These are phyloP conservation scores for Diphyllodes magnificus DNA, from an alignment of 2,113 vertebrate genomes.

Conservation along the genomic window DNA sequence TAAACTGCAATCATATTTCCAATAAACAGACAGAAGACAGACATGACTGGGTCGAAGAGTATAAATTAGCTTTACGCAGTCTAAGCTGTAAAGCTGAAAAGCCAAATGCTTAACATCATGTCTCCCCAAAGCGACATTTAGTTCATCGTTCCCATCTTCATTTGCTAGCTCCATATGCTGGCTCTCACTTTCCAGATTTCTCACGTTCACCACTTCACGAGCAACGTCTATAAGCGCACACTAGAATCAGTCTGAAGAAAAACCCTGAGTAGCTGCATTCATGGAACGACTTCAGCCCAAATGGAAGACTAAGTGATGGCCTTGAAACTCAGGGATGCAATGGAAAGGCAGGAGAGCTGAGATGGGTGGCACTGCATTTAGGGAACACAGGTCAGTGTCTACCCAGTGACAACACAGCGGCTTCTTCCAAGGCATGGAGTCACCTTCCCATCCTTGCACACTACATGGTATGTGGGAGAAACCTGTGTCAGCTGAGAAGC, in stretches of 20 bases:
- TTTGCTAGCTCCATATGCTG: conserved; percentile 15
- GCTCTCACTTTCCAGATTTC: neutral
- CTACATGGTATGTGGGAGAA: rapidly evolving
- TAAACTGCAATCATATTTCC: neutral
- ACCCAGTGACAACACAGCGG: rapidly evolving
- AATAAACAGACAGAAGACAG: neutral
- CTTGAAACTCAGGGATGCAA: neutral
- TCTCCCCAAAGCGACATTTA: neutral
- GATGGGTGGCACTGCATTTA: neutral
- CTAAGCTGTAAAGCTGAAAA: conserved; percentile 20
- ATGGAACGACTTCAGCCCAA: neutral
- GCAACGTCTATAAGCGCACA: neutral
- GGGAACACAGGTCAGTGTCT: neutral
- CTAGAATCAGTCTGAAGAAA: neutral
- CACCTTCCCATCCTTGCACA: neutral
- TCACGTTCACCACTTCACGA: neutral
- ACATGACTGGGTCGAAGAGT: neutral
- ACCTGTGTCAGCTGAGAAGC: neutral
- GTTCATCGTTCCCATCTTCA: neutral
- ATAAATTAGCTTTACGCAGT: neutral
- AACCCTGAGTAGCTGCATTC: neutral
- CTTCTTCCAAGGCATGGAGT: rapidly evolving
- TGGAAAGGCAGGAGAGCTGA: neutral
- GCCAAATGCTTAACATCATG: conserved; percentile 6
- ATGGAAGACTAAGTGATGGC: neutral